These are phyloP conservation scores for Drosophila ficusphila DNA, from an alignment of 1,140 invertebrate genomes.

Conservation along the genomic window DNA sequence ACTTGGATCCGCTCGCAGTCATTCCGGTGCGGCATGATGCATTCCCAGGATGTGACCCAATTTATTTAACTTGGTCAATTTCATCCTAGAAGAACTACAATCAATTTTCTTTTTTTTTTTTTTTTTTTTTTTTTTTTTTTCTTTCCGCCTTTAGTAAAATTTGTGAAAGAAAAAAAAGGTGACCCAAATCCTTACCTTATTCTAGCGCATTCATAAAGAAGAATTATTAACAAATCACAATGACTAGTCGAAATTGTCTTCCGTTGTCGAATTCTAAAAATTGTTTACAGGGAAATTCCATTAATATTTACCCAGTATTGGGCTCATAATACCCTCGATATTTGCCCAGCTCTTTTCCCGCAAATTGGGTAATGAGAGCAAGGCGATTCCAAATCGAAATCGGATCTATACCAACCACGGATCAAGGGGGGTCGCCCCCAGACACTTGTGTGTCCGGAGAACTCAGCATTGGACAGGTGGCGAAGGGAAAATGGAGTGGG, in stretches of 20 bases:
- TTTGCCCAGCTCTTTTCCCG: slow-evolving; percentile 12
- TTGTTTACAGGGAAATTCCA: background rate
- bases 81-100: too few species aligned
- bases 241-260: slow-evolving; percentile 1
- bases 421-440: slow-evolving; percentile 22
- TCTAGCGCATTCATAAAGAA: too few species aligned
- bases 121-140: too few species aligned
- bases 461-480: slow-evolving; percentile 36
- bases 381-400: slow-evolving; percentile 28
- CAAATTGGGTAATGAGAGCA: slow-evolving; percentile 57
- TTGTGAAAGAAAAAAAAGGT: too few species aligned
- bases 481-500: background rate
- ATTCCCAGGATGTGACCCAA: too few species aligned
- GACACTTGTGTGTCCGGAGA: slow-evolving; percentile 45
- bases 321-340: background rate
- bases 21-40: background rate
- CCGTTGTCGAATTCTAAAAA: background rate
- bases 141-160: too few species aligned
- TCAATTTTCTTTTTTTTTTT: too few species aligned
- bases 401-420: slow-evolving; percentile 8
- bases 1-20: background rate
- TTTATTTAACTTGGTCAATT: too few species aligned
- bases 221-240: slow-evolving; percentile 22
- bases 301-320: too few species aligned
- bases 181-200: too few species aligned